These are phyloP conservation scores for Trissolcus brochymenae DNA, from an alignment of 2,888 invertebrate species.

Conservation along the genomic window DNA sequence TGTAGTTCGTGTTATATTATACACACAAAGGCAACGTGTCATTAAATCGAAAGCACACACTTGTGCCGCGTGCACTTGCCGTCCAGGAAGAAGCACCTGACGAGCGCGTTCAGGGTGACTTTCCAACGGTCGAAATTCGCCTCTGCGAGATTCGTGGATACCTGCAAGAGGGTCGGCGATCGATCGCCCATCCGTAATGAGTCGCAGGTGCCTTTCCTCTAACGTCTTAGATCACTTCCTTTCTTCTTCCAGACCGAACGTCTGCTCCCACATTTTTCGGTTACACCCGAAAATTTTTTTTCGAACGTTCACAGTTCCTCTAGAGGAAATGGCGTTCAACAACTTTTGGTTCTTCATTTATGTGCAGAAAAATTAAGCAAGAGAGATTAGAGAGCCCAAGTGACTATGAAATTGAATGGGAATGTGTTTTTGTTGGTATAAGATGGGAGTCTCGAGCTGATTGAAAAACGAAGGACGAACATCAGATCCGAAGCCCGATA, in stretches of 20 bases:
- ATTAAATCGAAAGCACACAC: conserved; percentile 71
- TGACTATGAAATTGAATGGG: neutral
- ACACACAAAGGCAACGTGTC: conserved; percentile 65
- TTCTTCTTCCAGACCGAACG: conserved; percentile 38
- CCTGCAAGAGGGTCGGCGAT: conserved; percentile 59
- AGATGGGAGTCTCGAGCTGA: neutral
- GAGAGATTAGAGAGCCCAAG: neutral
- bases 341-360: neutral
- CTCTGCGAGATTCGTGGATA: conserved; percentile 56
- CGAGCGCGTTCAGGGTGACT: conserved; percentile 66
- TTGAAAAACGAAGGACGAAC: conserved; percentile 10
- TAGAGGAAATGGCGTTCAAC: neutral
- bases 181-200: conserved; percentile 68
- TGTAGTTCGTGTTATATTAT: conserved; percentile 39
- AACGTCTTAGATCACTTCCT: conserved; percentile 59
- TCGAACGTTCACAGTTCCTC: neutral
- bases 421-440: neutral
- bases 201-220: conserved; percentile 64
- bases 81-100: conserved; percentile 75
- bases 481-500: conserved; percentile 35
- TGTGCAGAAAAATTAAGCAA: neutral
- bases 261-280: conserved; percentile 37
- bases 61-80: conserved; percentile 73
- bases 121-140: conserved; percentile 64
- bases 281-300: neutral